Evolutionary conservation across 2,113 vertebrate genomes (phyloP).

Genomic region (Ariopsis seemanni): DNA sequence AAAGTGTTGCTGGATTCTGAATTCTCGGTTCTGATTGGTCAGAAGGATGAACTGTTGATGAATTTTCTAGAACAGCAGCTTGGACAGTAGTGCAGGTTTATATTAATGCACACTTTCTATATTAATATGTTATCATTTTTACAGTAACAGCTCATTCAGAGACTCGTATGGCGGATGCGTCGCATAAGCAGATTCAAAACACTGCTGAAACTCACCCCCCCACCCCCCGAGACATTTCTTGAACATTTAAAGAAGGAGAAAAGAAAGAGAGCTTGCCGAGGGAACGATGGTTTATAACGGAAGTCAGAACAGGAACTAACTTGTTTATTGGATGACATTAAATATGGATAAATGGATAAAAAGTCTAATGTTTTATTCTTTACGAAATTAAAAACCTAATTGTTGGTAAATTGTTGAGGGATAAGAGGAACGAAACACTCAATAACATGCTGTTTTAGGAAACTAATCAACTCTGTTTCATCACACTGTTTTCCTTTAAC

Average conservation of each 20-base stretch:
- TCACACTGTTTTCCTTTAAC: background rate
- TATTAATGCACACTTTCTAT: background rate
- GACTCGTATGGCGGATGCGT: background rate
- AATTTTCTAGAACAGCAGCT: background rate
- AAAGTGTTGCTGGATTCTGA: background rate
- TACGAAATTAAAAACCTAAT: background rate
- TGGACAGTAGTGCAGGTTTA: background rate
- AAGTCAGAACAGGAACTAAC: background rate
- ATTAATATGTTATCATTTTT: background rate
- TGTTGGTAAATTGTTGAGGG: background rate
- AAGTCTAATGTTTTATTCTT: background rate
- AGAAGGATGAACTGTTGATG: background rate
- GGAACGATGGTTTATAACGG: background rate
- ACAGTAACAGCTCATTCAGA: background rate
- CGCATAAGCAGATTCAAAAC: background rate
- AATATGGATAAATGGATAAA: background rate
- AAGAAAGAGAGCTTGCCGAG: background rate
- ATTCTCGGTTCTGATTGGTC: background rate
- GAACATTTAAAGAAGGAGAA: background rate
- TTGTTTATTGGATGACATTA: background rate
- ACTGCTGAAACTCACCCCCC: background rate
- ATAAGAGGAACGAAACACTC: background rate
- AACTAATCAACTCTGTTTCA: background rate
- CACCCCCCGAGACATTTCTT: background rate
- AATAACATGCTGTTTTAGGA: background rate